Conservation (phyloP, 64 coral and sea anemone species). For the Astreopora myriophthalma region DNA sequence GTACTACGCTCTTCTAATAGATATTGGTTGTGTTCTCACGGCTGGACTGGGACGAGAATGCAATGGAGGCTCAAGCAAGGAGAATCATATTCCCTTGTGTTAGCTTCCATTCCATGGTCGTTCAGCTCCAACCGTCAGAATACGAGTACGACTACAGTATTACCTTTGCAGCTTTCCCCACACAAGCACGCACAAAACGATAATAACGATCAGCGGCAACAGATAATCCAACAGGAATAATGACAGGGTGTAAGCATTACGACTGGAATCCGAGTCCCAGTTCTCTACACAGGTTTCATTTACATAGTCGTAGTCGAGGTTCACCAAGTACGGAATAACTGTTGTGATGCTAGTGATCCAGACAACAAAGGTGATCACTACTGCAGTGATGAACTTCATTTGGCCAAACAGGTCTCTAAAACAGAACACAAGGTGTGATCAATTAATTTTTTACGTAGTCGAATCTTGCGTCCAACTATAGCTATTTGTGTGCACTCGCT, state of each 20-base stretch:
- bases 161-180: constrained; percentile 57
- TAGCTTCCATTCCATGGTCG: no score
- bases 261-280: constrained; percentile 41
- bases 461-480: no score
- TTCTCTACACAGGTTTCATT: constrained; percentile 61
- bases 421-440: background rate
- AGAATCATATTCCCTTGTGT: no score
- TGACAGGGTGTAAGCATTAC: constrained; percentile 60
- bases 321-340: constrained; percentile 75
- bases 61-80: no score
- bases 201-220: constrained; percentile 65
- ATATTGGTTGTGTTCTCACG: no score
- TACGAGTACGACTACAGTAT: no score
- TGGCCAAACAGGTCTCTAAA: constrained; percentile 69
- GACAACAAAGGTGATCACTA: constrained; percentile 49
- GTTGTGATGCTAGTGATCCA: constrained; percentile 72
- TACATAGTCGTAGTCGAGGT: constrained; percentile 57
- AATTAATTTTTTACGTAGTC: background rate
- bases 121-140: no score
- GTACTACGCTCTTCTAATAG: no score
- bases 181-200: constrained; percentile 62
- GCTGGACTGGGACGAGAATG: no score
- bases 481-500: no score
- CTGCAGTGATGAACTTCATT: constrained; percentile 66
- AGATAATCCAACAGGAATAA: constrained; percentile 81